These are phyloP conservation scores for Pseudanteris insignis DNA, from an alignment of 2,888 invertebrate genomes.

Conservation along the genomic window DNA sequence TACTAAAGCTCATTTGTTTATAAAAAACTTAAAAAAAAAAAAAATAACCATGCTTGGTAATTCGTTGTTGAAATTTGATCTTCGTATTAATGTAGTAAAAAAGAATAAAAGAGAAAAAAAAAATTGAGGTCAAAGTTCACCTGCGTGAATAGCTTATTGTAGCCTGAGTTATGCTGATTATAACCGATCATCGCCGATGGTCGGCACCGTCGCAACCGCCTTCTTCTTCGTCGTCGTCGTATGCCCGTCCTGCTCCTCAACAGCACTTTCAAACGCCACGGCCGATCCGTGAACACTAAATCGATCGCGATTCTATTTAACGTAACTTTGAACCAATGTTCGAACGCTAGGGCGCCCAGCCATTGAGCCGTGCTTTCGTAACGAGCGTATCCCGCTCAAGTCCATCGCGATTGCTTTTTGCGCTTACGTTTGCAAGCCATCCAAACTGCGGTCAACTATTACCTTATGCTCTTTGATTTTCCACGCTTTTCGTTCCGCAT, in stretches of 20 bases:
- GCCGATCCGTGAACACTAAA: conserved; percentile 6
- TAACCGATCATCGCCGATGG: conserved; percentile 75
- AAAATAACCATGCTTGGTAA: no score
- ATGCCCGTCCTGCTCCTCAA: conserved; percentile 38
- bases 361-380: conserved; percentile 37
- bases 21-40: no score
- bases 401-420: conserved; percentile 56
- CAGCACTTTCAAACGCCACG: conserved; percentile 27
- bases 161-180: conserved; percentile 79
- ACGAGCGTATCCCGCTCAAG: conserved; percentile 39
- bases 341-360: conserved; percentile 42
- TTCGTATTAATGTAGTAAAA: no score
- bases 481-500: conserved; percentile 11
- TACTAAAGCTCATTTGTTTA: no score
- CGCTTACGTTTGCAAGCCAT: conserved; percentile 64
- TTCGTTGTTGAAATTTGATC: no score
- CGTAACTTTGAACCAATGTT: conserved; percentile 27
- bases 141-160: conserved; percentile 87
- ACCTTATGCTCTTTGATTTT: conserved; percentile 21
- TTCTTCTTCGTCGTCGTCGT: conserved; percentile 44
- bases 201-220: conserved; percentile 49
- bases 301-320: conserved; percentile 17
- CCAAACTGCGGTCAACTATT: conserved; percentile 48
- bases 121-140: conserved; percentile 69
- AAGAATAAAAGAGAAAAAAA: no score